Base-by-base conservation (phyloP, 2,888 invertebrate genomes). In the Trissoscelio sp. region DNA sequence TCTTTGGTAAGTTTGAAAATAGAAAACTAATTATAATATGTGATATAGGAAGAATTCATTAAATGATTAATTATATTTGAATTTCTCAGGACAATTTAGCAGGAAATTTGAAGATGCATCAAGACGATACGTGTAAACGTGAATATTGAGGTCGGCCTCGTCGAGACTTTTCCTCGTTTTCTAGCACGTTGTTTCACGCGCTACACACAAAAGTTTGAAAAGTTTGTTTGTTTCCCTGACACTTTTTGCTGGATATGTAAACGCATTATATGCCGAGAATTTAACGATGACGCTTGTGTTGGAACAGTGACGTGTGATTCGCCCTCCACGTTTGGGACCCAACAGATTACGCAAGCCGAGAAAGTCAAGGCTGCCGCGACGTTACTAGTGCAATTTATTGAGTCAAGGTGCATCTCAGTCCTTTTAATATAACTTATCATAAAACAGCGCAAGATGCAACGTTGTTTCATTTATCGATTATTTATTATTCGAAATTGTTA, bases 261-360 rank as follows among this genome's bases (percentile, higher is more conserved):
- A 51, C 72, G 24, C 42, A 53, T n/a, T n/a, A n/a, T n/a, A n/a
- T n/a, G 60, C 55, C 73, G 28, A 42, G 48, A 57, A 37, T 62
- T 46, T 48, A 48, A 39, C 66, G 67, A 78, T 67, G 78, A 78
- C 73, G 67, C 12, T 44, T 64, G 22, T 67, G 12, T 82, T 78
- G 62, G 70, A 51, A 55, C 60, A 73, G 42, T 82, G 82, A 83
- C 83, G 83, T 60, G 79, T 69, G 53, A 28, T 69, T 75, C 69
- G 83, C 82, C 81, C 83, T 81, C 77, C 73, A 60, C 51, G 79
- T 83, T 83, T 83, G 57, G 81, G 73, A 81, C 72, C 62, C 72
- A 24, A n/a, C 28, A 48, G 75, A 79, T 83, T 84, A 77, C 77
- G 77, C 81, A 83, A 84, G 48, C 48, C 28, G 58, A 66, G 81